Evolutionary conservation across 2,888 invertebrate species (phyloP).

Genomic region (Drosophila multiciliata): DNA sequence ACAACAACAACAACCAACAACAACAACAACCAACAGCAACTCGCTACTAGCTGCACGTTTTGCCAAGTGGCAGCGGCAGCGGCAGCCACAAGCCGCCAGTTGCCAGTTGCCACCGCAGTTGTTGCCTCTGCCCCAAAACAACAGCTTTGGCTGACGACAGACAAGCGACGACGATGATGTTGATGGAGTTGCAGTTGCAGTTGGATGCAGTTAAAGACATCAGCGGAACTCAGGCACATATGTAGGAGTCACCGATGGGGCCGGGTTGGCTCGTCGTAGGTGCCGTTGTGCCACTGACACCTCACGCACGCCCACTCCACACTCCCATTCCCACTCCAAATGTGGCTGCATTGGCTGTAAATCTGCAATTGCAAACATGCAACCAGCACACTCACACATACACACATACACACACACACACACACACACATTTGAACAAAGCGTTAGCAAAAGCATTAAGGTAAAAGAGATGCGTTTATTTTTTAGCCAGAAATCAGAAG

Average conservation of each 20-base stretch:
- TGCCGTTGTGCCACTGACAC: slow-evolving; percentile 69
- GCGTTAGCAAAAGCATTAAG: slow-evolving; percentile 25
- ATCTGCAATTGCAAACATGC: slow-evolving; percentile 52
- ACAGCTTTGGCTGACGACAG: slow-evolving; percentile 54
- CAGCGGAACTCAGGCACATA: not conserved
- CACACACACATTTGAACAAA: slow-evolving; percentile 5
- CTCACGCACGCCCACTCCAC: slow-evolving; percentile 60
- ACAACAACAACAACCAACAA: slow-evolving; percentile 9
- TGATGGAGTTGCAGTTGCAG: slow-evolving; percentile 34
- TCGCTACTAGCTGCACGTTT: slow-evolving; percentile 3
- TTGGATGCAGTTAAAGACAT: slow-evolving; percentile 38
- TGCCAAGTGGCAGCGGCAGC: slow-evolving; percentile 48
- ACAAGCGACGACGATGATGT: slow-evolving; percentile 50
- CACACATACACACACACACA: slow-evolving; percentile 7
- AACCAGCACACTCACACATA: slow-evolving; percentile 14
- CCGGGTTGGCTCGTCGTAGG: slow-evolving; percentile 38
- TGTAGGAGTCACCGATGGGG: slow-evolving; percentile 37
- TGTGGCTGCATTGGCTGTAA: slow-evolving; percentile 50
- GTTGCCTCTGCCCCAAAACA: slow-evolving; percentile 52
- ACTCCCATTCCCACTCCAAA: slow-evolving; percentile 10
- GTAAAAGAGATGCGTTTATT: slow-evolving; percentile 7
- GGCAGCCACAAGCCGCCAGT: slow-evolving; percentile 51
- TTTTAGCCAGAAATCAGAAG: not conserved
- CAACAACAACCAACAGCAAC: not conserved
- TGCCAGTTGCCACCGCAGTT: slow-evolving; percentile 62